A percentile compares a stretch with the other conserved stretches of the same genome.
These are phyloP conservation scores for Passer domesticus DNA, from an alignment of 2,113 vertebrate species.

Conservation along the genomic window DNA sequence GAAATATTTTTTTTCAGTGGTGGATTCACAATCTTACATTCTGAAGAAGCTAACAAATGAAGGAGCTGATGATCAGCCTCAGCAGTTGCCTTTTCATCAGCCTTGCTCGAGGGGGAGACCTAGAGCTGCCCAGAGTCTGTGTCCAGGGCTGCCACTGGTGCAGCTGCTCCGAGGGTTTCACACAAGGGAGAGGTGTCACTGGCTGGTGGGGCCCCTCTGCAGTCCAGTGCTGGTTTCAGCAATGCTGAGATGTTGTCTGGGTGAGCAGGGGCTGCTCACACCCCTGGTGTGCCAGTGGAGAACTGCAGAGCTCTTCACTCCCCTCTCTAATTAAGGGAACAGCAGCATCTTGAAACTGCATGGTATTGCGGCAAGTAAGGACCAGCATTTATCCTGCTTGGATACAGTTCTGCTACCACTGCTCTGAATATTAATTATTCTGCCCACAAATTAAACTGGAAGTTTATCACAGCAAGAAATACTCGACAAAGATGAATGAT, in stretches of 20 bases:
- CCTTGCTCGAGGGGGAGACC: neutral
- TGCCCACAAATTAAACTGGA: neutral
- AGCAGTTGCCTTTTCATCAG: neutral
- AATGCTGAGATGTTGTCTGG: neutral
- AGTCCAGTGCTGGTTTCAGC: neutral
- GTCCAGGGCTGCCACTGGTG: accelerated
- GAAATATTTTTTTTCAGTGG: neutral
- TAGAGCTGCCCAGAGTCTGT: neutral
- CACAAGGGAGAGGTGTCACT: too few species aligned
- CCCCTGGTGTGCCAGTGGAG: neutral
- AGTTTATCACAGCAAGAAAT: conserved; percentile 1
- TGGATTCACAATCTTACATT: neutral
- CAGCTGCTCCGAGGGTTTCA: neutral
- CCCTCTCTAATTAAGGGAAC: neutral
- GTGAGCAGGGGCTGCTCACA: neutral
- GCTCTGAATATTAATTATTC: neutral
- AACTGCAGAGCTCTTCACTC: neutral
- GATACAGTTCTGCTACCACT: neutral
- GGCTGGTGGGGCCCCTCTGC: neutral
- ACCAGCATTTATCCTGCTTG: neutral
- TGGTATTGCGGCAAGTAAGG: neutral
- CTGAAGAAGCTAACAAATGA: neutral
- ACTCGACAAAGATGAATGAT: neutral
- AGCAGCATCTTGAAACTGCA: neutral
- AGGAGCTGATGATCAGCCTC: neutral